A percentile compares a stretch with the other conserved stretches of the same genome.
Conservation (phyloP, 2,797 vertebrate genomes). For the Botia almorhae region DNA sequence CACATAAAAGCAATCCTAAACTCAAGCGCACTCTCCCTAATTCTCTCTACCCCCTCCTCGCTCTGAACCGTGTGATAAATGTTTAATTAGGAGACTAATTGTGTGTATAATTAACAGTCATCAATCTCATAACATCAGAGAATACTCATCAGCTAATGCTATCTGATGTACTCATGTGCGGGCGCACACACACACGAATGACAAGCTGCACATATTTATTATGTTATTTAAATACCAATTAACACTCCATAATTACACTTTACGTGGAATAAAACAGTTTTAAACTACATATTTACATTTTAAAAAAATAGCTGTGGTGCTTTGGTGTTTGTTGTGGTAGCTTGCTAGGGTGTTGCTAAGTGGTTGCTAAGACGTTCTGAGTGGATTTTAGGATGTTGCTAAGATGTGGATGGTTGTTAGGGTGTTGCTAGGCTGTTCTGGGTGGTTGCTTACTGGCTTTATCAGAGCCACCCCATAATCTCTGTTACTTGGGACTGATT, state of each 20-base stretch:
- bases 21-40: conserved; percentile 28
- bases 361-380: not conserved
- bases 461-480: not conserved
- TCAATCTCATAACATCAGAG: conserved; percentile 60
- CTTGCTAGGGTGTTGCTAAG: not conserved
- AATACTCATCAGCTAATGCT: conserved; percentile 49
- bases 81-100: conserved; percentile 61
- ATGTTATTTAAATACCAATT: conserved; percentile 24
- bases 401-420: not conserved
- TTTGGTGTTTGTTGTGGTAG: not conserved
- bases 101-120: conserved; percentile 61
- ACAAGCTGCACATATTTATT: conserved; percentile 18
- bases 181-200: conserved; percentile 2
- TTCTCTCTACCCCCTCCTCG: conserved; percentile 20
- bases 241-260: conserved; percentile 1
- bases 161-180: conserved; percentile 37
- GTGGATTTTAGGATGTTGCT: not conserved
- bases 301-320: not conserved
- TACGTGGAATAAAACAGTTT: not conserved
- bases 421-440: not conserved
- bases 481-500: not conserved
- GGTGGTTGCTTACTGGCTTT: not conserved
- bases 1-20: conserved; percentile 27
- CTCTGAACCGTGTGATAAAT: conserved; percentile 52
- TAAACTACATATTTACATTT: not conserved